phyloP scores from a whole-genome alignment of 35 echinoderm and acorn worm species.

The Nesometra sesokonis region DNA sequence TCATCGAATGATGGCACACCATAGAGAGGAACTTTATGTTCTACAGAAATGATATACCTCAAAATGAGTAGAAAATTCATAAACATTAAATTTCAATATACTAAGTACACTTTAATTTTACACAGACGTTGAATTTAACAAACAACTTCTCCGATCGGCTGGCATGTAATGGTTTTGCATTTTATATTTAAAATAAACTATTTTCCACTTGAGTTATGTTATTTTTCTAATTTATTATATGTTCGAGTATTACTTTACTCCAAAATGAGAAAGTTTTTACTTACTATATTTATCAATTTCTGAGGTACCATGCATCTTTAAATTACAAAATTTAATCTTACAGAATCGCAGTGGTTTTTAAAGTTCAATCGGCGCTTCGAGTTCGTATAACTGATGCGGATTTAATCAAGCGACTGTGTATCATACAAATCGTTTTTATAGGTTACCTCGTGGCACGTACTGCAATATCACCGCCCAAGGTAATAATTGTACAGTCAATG shows the following conservation, averaged over 20 bases:
- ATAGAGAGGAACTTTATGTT: too few relatives aligned
- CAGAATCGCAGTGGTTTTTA: slow-evolving; percentile 92
- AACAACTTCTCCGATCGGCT: too few relatives aligned
- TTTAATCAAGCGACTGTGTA: slow-evolving; percentile 76
- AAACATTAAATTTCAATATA: too few relatives aligned
- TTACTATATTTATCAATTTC: not conserved
- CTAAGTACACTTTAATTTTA: too few relatives aligned
- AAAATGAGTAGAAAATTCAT: too few relatives aligned
- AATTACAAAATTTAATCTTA: not conserved
- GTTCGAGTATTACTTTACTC: too few relatives aligned
- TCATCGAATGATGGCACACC: too few relatives aligned
- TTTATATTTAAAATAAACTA: not conserved
- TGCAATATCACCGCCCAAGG: slow-evolving; percentile 56
- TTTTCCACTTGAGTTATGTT: not conserved
- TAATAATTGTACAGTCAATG: slow-evolving; percentile 43
- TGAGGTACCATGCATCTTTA: too few relatives aligned
- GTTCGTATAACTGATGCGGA: slow-evolving; percentile 91
- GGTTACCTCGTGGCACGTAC: slow-evolving; percentile 74
- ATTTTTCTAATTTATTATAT: not conserved
- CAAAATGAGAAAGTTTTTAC: not conserved
- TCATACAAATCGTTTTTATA: slow-evolving; percentile 63
- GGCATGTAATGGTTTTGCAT: too few relatives aligned
- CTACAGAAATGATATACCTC: too few relatives aligned
- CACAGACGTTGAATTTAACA: too few relatives aligned
- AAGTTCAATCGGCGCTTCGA: slow-evolving; percentile 77